Conservation (phyloP, 2,113 vertebrate genomes). For the Anolis carolinensis region DNA sequence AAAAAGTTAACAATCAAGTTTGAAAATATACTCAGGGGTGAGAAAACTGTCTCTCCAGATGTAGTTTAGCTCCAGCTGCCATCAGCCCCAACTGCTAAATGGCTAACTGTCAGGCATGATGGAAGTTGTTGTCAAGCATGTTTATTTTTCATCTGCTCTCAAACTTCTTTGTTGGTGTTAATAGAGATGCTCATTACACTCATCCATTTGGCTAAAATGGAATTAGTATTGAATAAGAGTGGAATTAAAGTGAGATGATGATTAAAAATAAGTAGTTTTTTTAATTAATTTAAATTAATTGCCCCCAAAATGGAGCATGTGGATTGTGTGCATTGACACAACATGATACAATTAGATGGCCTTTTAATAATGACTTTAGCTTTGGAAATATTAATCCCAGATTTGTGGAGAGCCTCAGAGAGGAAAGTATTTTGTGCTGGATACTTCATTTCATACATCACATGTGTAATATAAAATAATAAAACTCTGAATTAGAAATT, state of each 20-base stretch:
- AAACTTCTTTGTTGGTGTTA: not conserved
- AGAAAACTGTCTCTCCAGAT: not conserved
- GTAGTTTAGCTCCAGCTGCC: no score
- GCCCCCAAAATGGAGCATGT: not conserved
- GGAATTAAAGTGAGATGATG: not conserved
- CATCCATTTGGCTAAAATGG: not conserved
- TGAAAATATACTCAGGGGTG: not conserved
- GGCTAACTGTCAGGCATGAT: no score
- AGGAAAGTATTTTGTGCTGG: not conserved
- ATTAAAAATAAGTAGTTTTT: not conserved
- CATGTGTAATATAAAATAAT: not conserved
- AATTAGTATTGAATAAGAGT: not conserved
- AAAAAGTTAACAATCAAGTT: not conserved
- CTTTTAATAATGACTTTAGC: not conserved
- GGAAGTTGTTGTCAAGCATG: not conserved
- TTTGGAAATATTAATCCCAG: not conserved
- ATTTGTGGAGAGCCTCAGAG: no score
- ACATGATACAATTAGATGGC: no score
- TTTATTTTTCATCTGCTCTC: no score
- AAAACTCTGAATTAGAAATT: not conserved
- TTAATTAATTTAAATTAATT: not conserved
- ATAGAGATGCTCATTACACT: not conserved
- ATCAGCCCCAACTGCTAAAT: no score
- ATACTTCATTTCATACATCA: not conserved
- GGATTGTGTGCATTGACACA: not conserved